A percentile compares a stretch with the other conserved stretches of the same genome.
These are phyloP conservation scores for Acanthiza pusilla DNA, from an alignment of 2,797 vertebrate genomes.

Conservation along the genomic window DNA sequence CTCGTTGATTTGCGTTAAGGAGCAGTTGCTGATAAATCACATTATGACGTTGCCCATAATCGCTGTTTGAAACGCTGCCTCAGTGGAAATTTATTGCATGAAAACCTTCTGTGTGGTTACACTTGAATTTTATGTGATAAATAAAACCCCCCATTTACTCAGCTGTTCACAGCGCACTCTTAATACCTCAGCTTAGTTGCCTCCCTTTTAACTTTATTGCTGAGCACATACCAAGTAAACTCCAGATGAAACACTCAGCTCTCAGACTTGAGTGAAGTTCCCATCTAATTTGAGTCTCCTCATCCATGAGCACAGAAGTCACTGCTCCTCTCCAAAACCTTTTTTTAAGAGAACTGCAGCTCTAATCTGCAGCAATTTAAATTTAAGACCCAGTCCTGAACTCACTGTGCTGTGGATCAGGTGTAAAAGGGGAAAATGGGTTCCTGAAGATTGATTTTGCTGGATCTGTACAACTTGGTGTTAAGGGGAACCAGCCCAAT, in stretches of 20 bases:
- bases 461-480: background rate
- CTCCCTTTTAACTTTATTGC: conserved; percentile 47
- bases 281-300: background rate
- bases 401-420: background rate
- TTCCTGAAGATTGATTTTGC: background rate
- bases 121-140: conserved; percentile 41
- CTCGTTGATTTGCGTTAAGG: conserved; percentile 41
- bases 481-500: background rate
- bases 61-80: conserved; percentile 32
- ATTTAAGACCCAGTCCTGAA: background rate
- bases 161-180: conserved; percentile 16
- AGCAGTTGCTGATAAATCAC: conserved; percentile 56
- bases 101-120: conserved; percentile 22
- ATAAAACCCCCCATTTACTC: conserved; percentile 33
- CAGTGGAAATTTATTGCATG: conserved; percentile 40
- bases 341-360: background rate
- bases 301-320: background rate
- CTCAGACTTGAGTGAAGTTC: conserved; percentile 13
- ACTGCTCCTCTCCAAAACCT: background rate
- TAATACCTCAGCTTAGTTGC: conserved; percentile 39
- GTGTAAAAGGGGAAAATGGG: background rate
- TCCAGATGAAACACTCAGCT: background rate
- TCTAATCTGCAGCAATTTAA: background rate
- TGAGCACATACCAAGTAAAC: conserved; percentile 12
- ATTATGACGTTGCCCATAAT: background rate